Evolutionary conservation across 2,113 vertebrate species (phyloP).

Genomic region (Thomomys bottae): DNA sequence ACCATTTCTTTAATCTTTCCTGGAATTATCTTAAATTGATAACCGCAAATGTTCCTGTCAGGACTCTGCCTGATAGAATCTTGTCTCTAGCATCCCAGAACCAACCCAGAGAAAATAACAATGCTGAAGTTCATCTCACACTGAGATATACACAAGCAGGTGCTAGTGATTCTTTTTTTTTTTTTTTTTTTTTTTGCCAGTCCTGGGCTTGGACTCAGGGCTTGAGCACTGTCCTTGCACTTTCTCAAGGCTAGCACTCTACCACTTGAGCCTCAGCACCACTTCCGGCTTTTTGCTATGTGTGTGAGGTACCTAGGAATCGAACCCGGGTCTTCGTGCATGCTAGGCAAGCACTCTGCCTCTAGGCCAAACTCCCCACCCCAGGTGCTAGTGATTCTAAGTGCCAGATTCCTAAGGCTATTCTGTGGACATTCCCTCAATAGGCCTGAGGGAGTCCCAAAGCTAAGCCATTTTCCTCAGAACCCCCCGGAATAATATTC

Average conservation of each 20-base stretch:
- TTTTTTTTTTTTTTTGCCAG: no score
- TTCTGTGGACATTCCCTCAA: neutral
- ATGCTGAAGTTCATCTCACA: neutral
- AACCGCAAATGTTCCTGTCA: constrained; percentile 26
- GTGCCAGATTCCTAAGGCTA: neutral
- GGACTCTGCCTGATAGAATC: constrained; percentile 12
- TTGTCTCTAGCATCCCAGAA: neutral
- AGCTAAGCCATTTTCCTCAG: neutral
- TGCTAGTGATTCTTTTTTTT: neutral
- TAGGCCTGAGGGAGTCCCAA: neutral
- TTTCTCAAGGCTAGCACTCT: no score
- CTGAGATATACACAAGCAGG: neutral
- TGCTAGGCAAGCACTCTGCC: no score
- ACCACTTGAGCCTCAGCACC: no score
- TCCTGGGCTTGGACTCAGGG: no score
- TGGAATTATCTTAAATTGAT: constrained; percentile 33
- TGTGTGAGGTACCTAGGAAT: no score
- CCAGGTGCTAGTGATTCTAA: neutral
- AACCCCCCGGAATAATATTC: neutral
- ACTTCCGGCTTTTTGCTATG: no score
- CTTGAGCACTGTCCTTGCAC: no score
- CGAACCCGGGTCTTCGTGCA: no score
- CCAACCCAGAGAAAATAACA: neutral
- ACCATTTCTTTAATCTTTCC: neutral
- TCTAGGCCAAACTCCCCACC: no score